Evolutionary conservation across 1,140 invertebrate species (phyloP).

Genomic region (Sitodiplosis mosellana): DNA sequence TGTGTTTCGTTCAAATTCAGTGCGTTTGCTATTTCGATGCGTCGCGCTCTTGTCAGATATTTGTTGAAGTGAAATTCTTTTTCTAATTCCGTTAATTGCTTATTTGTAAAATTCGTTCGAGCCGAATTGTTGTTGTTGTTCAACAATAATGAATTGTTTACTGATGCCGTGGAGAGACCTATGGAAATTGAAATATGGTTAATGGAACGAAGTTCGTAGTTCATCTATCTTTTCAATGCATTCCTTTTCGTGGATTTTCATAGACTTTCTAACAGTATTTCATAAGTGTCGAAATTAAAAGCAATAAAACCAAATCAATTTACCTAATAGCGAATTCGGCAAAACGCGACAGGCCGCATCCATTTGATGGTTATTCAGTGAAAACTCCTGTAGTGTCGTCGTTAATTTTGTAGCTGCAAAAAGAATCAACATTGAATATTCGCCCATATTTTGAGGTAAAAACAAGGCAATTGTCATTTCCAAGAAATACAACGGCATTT

Average conservation of each 20-base stretch:
- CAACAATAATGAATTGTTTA: constrained; percentile 28
- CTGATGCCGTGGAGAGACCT: constrained; percentile 21
- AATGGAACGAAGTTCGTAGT: no score
- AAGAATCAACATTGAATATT: no score
- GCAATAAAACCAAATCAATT: no score
- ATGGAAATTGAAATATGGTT: constrained; percentile 12
- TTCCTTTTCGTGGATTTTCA: no score
- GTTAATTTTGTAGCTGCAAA: constrained; percentile 50
- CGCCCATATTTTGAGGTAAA: no score
- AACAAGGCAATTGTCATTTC: constrained; percentile 7
- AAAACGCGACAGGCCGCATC: constrained; percentile 1
- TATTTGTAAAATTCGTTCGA: constrained; percentile 96
- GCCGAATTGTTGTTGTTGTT: constrained; percentile 60
- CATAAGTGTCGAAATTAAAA: no score
- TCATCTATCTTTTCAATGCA: no score
- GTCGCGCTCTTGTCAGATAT: constrained; percentile 85
- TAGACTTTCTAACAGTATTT: no score
- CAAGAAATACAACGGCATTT: no score
- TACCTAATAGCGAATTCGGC: constrained; percentile 1
- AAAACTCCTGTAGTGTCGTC: constrained; percentile 25
- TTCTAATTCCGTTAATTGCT: constrained; percentile 95
- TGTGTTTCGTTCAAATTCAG: constrained; percentile 95
- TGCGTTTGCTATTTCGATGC: constrained; percentile 94
- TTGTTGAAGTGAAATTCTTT: constrained; percentile 99
- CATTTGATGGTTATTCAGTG: background rate